These are phyloP conservation scores for Cirrhinus molitorella DNA, from an alignment of 2,797 vertebrate species.

Conservation along the genomic window DNA sequence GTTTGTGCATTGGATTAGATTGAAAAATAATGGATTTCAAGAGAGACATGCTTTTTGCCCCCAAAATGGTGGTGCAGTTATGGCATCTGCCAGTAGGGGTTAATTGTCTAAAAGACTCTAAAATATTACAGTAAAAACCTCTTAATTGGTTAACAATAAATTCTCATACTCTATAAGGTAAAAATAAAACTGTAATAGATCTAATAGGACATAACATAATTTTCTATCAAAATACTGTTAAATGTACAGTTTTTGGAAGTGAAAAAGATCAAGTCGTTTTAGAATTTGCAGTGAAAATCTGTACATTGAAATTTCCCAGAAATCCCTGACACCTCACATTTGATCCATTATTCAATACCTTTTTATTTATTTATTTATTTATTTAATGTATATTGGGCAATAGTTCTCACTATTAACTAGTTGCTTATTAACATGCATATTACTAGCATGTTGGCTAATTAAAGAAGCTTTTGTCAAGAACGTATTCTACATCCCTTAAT, in stretches of 20 bases:
- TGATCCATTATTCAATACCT: no score
- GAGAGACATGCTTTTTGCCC: background rate
- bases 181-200: no score
- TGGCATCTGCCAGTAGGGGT: no score
- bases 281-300: background rate
- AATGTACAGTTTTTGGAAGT: background rate
- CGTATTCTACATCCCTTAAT: background rate
- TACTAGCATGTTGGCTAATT: background rate
- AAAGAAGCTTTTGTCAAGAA: background rate
- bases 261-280: background rate
- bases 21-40: background rate
- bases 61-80: background rate
- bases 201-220: background rate
- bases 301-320: background rate
- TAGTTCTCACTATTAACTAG: background rate
- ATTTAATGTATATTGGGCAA: no score
- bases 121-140: background rate
- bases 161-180: background rate
- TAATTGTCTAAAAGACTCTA: background rate
- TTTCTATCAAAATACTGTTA: background rate
- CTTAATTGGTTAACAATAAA: background rate
- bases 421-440: background rate
- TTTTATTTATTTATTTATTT: no score
- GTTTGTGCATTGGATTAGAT: background rate
- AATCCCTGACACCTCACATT: background rate